These are phyloP conservation scores for Paralichthys olivaceus DNA, from an alignment of 2,113 vertebrate species.

Conservation along the genomic window DNA sequence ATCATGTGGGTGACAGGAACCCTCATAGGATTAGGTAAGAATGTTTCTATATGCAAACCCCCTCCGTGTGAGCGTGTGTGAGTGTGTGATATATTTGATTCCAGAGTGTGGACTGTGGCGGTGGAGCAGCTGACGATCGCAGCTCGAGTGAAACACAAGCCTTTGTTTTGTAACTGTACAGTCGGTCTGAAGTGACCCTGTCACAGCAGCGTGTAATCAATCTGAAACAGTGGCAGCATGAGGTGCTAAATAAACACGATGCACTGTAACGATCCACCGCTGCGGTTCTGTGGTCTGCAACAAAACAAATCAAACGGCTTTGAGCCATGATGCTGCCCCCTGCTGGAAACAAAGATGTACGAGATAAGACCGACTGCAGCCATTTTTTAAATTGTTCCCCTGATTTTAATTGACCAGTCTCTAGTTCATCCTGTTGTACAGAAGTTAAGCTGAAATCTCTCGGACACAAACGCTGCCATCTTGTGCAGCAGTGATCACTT, in stretches of 20 bases:
- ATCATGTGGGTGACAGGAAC: conserved; percentile 87
- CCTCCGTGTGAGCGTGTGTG: conserved; percentile 12
- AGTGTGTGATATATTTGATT: conserved; percentile 30
- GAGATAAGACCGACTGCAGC: background rate
- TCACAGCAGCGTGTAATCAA: background rate
- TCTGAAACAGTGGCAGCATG: background rate
- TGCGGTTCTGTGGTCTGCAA: background rate
- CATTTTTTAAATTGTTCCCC: too few species aligned
- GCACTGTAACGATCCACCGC: background rate
- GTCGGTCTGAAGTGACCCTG: conserved; percentile 37
- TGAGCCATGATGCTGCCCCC: background rate
- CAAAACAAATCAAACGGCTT: background rate
- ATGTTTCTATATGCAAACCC: conserved; percentile 4
- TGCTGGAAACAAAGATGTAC: background rate
- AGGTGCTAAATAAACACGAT: background rate
- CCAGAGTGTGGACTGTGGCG: conserved; percentile 8
- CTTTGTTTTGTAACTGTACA: conserved; percentile 35
- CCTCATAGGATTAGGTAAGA: conserved; percentile 85
- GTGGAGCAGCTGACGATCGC: conserved; percentile 42
- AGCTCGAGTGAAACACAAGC: conserved; percentile 45
- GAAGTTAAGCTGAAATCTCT: too few species aligned
- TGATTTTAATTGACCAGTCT: too few species aligned
- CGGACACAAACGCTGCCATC: background rate
- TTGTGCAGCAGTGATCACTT: too few species aligned
- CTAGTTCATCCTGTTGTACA: too few species aligned